Evolutionary conservation across 2,888 invertebrate genomes (phyloP).

Genomic region (Galeopsomyia nigrocyanea): DNA sequence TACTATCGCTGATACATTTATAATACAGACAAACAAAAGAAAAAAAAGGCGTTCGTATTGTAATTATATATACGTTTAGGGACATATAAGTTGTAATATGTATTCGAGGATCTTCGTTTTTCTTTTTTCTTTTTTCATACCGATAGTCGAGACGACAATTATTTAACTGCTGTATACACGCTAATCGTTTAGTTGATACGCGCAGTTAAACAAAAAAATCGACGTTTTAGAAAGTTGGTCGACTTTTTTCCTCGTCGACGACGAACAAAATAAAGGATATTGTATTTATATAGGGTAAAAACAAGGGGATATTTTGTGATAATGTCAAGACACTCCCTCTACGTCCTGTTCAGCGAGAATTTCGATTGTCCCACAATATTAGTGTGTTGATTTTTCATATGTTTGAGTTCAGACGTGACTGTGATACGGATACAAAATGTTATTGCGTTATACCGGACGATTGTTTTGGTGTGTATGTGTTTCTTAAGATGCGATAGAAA

Average conservation of each 20-base stretch:
- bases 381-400: not conserved
- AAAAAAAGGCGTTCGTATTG: not conserved
- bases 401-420: not conserved
- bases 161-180: constrained; percentile 10
- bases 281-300: too few relatives aligned
- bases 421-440: not conserved
- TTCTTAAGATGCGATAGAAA: not conserved
- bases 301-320: constrained; percentile 31
- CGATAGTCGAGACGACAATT: constrained; percentile 38
- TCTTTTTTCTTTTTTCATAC: constrained; percentile 41
- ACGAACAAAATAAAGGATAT: too few relatives aligned
- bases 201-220: not conserved
- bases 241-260: too few relatives aligned
- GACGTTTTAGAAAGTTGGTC: too few relatives aligned
- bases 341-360: constrained; percentile 19
- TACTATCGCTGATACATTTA: constrained; percentile 31
- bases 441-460: constrained; percentile 2
- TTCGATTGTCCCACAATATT: not conserved
- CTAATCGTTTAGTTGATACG: not conserved
- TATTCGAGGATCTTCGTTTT: constrained; percentile 22
- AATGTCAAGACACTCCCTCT: constrained; percentile 24
- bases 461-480: not conserved
- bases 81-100: constrained; percentile 27
- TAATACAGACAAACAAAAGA: constrained; percentile 3
- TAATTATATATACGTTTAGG: constrained; percentile 24